Conservation (phyloP, 2,113 vertebrate species). For the Dipodomys stephensi region DNA sequence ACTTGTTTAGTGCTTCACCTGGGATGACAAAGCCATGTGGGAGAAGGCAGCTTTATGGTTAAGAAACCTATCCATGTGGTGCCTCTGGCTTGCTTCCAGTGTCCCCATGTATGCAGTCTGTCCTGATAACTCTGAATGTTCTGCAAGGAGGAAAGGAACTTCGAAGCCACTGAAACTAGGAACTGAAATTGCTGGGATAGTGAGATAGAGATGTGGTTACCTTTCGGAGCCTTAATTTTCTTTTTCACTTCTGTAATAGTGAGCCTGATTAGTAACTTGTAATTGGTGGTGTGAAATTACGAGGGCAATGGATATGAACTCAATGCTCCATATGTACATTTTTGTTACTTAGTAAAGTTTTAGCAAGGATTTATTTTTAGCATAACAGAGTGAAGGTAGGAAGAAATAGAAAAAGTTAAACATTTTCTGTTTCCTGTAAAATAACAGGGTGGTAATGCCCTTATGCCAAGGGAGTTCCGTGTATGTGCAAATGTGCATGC, state of each 20-base stretch:
- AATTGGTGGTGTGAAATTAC: neutral
- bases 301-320: neutral
- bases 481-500: neutral
- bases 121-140: too few relatives aligned
- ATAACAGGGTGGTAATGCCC: too few relatives aligned
- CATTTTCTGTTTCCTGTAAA: too few relatives aligned
- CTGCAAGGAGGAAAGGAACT: neutral
- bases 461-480: neutral
- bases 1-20: constrained; percentile 10
- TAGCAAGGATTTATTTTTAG: too few relatives aligned
- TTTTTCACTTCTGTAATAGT: neutral
- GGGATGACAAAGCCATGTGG: constrained; percentile 16
- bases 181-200: neutral
- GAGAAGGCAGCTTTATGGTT: constrained; percentile 29
- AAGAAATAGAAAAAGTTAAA: neutral
- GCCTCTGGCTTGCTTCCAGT: fast-evolving
- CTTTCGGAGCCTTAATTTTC: neutral
- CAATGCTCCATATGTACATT: neutral
- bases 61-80: neutral
- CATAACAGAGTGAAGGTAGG: too few relatives aligned
- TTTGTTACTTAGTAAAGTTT: too few relatives aligned
- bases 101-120: too few relatives aligned
- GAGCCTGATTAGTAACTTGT: neutral
- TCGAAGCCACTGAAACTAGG: fast-evolving
- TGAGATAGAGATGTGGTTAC: neutral